Conservation (phyloP, 2,888 invertebrate species). For the Amphipyra berbera region DNA sequence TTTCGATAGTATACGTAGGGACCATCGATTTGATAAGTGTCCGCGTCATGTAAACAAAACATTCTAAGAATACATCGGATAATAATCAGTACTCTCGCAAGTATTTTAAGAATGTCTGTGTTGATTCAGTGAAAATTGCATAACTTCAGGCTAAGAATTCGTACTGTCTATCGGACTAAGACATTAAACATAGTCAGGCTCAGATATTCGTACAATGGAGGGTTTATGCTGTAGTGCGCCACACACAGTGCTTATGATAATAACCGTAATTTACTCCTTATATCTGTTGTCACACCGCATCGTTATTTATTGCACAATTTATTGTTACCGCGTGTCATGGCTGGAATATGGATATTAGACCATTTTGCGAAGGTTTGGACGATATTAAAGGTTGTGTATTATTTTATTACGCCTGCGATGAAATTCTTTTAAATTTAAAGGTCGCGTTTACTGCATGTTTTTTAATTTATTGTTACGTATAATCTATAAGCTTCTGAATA, state of each 20-base stretch:
- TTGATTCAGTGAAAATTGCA: conserved; percentile 36
- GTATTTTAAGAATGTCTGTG: conserved; percentile 43
- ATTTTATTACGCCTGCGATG: not conserved
- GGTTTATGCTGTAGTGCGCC: conserved; percentile 23
- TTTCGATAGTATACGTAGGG: too few relatives aligned
- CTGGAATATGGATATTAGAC: conserved; percentile 23
- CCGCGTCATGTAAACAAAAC: conserved; percentile 8
- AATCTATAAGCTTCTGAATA: too few relatives aligned
- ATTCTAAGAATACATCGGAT: conserved; percentile 23
- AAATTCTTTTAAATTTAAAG: not conserved
- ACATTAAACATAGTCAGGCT: conserved; percentile 23
- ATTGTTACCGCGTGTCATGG: conserved; percentile 43
- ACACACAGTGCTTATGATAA: conserved; percentile 63
- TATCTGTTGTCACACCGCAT: conserved; percentile 62
- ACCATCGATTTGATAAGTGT: conserved; percentile 12
- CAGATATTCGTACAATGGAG: conserved; percentile 30
- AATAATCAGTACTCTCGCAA: conserved; percentile 26
- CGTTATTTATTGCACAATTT: conserved; percentile 33
- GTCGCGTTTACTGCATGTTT: too few relatives aligned
- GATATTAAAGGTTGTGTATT: not conserved
- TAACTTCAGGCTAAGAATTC: conserved; percentile 27
- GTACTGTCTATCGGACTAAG: conserved; percentile 10
- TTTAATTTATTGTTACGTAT: too few relatives aligned
- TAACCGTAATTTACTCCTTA: conserved; percentile 69
- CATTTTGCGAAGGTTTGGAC: conserved; percentile 7